A percentile compares a stretch with the other conserved stretches of the same genome.
These are phyloP conservation scores for Trachelus troglodyta DNA, from an alignment of 2,888 invertebrate species.

Conservation along the genomic window DNA sequence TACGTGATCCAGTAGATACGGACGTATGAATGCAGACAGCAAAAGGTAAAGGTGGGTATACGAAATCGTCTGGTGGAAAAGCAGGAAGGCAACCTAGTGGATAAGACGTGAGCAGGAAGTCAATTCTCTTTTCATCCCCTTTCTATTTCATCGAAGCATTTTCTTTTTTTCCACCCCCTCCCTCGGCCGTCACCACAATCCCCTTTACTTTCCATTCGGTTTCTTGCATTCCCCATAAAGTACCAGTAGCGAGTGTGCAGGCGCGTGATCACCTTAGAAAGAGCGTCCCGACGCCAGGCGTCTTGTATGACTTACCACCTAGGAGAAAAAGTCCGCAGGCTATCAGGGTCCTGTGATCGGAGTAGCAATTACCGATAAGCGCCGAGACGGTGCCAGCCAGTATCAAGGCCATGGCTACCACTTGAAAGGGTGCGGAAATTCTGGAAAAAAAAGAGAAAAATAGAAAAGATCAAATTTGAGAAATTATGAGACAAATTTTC, in stretches of 20 bases:
- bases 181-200: not conserved
- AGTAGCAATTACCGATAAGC: constrained; percentile 72
- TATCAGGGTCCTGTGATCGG: constrained; percentile 72
- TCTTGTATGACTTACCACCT: constrained; percentile 68
- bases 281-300: not conserved
- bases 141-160: not conserved
- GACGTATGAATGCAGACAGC: not conserved
- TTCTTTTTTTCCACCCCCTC: not conserved
- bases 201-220: not conserved
- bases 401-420: constrained; percentile 68
- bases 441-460: constrained; percentile 63
- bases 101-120: not conserved
- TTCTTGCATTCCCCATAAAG: not conserved
- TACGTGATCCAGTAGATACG: not conserved
- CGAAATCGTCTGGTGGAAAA: not conserved
- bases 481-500: not conserved
- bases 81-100: not conserved
- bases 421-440: constrained; percentile 72
- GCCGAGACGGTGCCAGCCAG: constrained; percentile 70
- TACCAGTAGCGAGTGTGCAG: not conserved
- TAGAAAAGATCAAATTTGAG: constrained; percentile 4
- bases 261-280: not conserved
- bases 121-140: not conserved
- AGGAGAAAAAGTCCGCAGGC: constrained; percentile 73
- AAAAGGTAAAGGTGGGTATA: not conserved